phyloP scores from a whole-genome alignment of 1,140 invertebrate species.

The Penaeus japonicus region DNA sequence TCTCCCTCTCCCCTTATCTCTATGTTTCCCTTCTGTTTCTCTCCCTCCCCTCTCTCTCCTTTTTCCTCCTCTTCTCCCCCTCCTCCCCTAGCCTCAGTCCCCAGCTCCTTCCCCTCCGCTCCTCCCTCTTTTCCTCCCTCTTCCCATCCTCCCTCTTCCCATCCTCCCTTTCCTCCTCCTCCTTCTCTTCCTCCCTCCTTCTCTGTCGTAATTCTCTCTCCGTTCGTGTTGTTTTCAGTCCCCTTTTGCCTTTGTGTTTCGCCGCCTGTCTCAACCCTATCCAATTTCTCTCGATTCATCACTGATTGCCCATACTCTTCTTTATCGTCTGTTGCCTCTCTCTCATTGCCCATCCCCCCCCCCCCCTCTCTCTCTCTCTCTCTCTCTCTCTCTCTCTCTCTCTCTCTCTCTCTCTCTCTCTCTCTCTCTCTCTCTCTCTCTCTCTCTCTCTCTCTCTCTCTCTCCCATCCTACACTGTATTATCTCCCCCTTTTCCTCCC shows the following conservation, averaged over 20 bases:
- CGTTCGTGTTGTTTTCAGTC: too few species aligned
- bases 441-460: not conserved
- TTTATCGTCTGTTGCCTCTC: too few species aligned
- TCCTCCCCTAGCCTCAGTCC: not conserved
- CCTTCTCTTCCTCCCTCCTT: not conserved
- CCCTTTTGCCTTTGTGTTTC: too few species aligned
- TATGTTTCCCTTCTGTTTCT: not conserved
- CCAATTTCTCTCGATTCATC: too few species aligned
- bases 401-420: not conserved
- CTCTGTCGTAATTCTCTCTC: not conserved
- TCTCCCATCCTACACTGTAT: not conserved
- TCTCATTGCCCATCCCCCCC: not conserved
- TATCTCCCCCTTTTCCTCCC: not conserved
- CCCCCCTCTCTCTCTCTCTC: not conserved
- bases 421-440: not conserved
- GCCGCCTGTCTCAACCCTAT: too few species aligned
- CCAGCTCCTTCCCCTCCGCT: not conserved
- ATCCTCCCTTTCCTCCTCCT: not conserved
- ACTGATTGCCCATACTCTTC: too few species aligned
- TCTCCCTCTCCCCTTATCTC: not conserved
- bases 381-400: slow-evolving; percentile 9
- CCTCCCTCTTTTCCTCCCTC: not conserved
- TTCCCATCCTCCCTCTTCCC: not conserved
- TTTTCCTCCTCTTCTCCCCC: not conserved
- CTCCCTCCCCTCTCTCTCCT: not conserved